Conservation (phyloP, 2,113 vertebrate genomes). For the Oncorhynchus kisutch region DNA sequence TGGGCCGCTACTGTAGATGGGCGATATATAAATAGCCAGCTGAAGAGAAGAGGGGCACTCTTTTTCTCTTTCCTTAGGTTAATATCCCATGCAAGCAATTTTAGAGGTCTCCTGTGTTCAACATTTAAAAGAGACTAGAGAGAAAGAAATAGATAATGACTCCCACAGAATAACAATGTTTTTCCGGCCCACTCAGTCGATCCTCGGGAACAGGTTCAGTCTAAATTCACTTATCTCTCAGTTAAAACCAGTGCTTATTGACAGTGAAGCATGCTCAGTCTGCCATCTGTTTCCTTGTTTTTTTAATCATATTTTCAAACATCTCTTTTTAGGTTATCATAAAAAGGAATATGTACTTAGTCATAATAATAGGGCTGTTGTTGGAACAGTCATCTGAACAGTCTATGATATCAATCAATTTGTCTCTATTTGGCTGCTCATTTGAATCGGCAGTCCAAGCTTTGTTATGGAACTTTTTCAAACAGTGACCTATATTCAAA, state of each 20-base stretch:
- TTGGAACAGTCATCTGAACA: too few relatives aligned
- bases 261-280: background rate
- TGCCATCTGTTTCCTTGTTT: too few relatives aligned
- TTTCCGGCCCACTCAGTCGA: background rate
- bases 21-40: slow-evolving; percentile 18
- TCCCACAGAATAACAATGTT: background rate
- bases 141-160: background rate
- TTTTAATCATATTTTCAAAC: too few relatives aligned
- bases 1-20: background rate
- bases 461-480: too few relatives aligned
- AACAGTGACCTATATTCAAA: too few relatives aligned
- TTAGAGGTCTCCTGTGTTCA: background rate
- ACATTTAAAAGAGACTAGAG: background rate
- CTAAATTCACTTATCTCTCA: background rate
- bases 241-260: background rate
- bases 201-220: background rate
- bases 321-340: too few relatives aligned
- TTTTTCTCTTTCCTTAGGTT: background rate
- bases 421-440: too few relatives aligned
- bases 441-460: too few relatives aligned
- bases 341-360: too few relatives aligned
- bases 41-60: background rate
- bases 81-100: background rate
- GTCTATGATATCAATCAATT: too few relatives aligned
- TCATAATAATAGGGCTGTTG: too few relatives aligned